Percentiles rank a stretch among this genome's conserved stretches.
phyloP scores from a whole-genome alignment of 2,797 vertebrate species.

The Clarias pachynema region DNA sequence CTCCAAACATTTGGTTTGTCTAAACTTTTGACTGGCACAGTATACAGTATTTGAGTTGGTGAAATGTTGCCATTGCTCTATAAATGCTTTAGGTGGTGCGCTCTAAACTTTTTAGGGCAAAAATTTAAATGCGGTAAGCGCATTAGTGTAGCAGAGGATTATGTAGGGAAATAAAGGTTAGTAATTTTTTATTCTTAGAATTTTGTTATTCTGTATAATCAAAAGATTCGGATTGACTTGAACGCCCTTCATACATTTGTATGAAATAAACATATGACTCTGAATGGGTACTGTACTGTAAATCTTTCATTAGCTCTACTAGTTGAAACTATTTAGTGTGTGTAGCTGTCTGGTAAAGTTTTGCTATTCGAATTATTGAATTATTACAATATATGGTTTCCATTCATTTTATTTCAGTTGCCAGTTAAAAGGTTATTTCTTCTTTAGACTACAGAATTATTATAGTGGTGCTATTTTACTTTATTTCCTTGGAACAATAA shows the following conservation, averaged over 20 bases:
- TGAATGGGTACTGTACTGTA: neutral
- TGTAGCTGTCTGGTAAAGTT: neutral
- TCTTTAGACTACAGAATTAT: neutral
- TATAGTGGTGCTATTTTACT: neutral
- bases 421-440: neutral
- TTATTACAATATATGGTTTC: neutral
- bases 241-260: neutral
- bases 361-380: neutral
- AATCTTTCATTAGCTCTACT: neutral
- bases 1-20: too few relatives aligned
- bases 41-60: too few relatives aligned
- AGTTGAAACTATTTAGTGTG: neutral
- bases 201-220: too few relatives aligned
- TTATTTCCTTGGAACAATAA: neutral
- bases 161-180: too few relatives aligned
- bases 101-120: too few relatives aligned
- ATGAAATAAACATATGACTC: neutral
- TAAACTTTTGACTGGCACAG: too few relatives aligned
- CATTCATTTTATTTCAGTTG: neutral
- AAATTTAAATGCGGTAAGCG: too few relatives aligned
- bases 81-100: too few relatives aligned
- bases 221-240: too few relatives aligned
- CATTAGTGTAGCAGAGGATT: too few relatives aligned
- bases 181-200: too few relatives aligned
- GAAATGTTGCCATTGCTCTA: too few relatives aligned